A percentile compares a stretch with the other conserved stretches of the same genome.
Evolutionary conservation across 2,797 vertebrate genomes (phyloP).

Genomic region (Leptoclinus maculatus): DNA sequence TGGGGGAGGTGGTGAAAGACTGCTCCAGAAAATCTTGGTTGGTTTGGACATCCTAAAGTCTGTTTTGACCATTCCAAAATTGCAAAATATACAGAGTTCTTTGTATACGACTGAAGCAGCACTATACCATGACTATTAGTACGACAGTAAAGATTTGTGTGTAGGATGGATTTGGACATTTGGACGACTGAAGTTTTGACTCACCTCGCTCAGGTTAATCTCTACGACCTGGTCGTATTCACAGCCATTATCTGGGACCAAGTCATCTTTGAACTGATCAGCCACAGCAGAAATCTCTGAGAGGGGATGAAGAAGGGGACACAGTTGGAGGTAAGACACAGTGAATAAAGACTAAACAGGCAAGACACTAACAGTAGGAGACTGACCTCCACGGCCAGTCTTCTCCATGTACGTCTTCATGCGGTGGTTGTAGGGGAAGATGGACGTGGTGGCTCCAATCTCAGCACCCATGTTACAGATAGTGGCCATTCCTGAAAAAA

Average conservation of each 20-base stretch:
- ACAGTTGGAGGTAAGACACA: not conserved
- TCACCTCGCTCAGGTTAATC: conserved; percentile 94
- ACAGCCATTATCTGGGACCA: conserved; percentile 93
- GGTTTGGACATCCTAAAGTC: not conserved
- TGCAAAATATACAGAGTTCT: not conserved
- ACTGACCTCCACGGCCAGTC: conserved; percentile 90
- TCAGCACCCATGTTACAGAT: conserved; percentile 99
- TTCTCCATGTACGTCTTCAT: conserved; percentile 94
- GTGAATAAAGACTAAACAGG: not conserved
- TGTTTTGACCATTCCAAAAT: not conserved
- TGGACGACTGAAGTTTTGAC: conserved; percentile 19
- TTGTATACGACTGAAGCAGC: not conserved
- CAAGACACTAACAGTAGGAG: not conserved
- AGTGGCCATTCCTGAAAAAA: conserved; percentile 92
- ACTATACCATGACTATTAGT: not conserved
- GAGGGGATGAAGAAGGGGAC: not conserved
- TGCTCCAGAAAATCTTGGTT: not conserved
- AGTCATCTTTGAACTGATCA: conserved; percentile 88
- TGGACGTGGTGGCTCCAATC: conserved; percentile 94
- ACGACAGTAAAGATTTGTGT: not conserved
- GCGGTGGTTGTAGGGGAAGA: conserved; percentile 94
- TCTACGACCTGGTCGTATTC: conserved; percentile 94
- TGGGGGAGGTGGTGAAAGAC: not conserved
- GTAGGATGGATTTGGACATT: not conserved
- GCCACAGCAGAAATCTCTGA: conserved; percentile 87